These are phyloP conservation scores for Himalopsyche tibetana DNA, from an alignment of 2,888 invertebrate species.

Conservation along the genomic window DNA sequence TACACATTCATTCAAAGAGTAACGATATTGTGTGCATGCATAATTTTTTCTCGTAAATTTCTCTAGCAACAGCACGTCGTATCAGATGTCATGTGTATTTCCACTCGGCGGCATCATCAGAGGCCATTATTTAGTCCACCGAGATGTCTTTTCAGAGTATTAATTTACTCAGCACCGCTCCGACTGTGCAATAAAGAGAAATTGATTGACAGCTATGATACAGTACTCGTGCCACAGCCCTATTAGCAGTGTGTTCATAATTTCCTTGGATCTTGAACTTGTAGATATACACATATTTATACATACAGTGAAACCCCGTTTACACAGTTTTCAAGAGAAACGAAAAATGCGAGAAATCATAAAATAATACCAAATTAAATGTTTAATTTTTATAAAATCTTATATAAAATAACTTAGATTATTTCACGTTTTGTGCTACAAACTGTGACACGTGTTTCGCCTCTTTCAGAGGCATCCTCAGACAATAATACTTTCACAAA, in stretches of 20 bases:
- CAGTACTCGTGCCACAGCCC: not conserved
- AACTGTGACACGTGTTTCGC: too few relatives aligned
- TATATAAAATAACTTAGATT: too few relatives aligned
- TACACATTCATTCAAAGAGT: too few relatives aligned
- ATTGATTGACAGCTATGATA: slow-evolving; percentile 30
- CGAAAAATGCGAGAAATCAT: too few relatives aligned
- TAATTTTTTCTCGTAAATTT: slow-evolving; percentile 37
- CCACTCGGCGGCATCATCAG: slow-evolving; percentile 27
- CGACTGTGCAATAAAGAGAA: slow-evolving; percentile 37
- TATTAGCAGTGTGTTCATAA: not conserved
- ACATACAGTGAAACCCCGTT: too few relatives aligned
- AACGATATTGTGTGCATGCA: not conserved
- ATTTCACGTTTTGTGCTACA: too few relatives aligned
- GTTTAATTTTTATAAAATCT: too few relatives aligned
- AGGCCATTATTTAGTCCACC: slow-evolving; percentile 34
- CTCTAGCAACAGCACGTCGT: slow-evolving; percentile 10
- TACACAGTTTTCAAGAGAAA: too few relatives aligned
- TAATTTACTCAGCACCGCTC: slow-evolving; percentile 19
- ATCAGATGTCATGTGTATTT: slow-evolving; percentile 37
- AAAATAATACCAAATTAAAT: too few relatives aligned
- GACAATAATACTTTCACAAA: too few relatives aligned
- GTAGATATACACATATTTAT: too few relatives aligned
- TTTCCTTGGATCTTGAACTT: not conserved
- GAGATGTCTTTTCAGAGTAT: slow-evolving; percentile 38
- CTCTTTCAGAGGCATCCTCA: too few relatives aligned